Conservation (phyloP, 2,113 vertebrate genomes). For the Neolamprologus fasciatus region DNA sequence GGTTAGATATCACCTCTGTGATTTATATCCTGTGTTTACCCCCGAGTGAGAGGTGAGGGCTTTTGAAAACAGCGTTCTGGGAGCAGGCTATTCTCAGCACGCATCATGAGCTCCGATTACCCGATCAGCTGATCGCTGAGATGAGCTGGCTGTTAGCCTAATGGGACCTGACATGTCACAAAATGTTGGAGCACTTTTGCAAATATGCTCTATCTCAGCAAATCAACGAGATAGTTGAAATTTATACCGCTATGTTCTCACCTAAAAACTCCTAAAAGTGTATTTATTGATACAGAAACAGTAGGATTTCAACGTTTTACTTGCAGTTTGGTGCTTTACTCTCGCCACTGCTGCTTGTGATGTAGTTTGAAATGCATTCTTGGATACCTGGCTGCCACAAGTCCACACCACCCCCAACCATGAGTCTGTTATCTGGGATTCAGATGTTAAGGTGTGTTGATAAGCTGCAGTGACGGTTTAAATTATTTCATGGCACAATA, state of each 20-base stretch:
- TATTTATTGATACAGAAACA: not conserved
- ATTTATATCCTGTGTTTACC: not conserved
- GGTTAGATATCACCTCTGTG: not conserved
- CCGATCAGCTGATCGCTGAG: not conserved
- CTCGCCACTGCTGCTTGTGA: not conserved
- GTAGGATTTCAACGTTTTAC: not conserved
- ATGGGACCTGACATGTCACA: not conserved
- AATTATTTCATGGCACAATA: not conserved
- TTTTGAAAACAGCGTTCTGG: not conserved
- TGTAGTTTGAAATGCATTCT: not conserved
- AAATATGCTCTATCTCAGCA: not conserved
- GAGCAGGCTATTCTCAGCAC: not conserved
- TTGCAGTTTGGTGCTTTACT: not conserved
- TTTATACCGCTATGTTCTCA: not conserved
- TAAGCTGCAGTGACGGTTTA: not conserved
- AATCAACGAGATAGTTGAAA: accelerated
- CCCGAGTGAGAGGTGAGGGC: not conserved
- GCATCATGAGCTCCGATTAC: not conserved
- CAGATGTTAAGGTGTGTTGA: not conserved
- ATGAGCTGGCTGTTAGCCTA: not conserved
- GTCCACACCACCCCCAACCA: not conserved
- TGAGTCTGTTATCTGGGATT: not conserved
- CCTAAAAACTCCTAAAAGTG: not conserved
- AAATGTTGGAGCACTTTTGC: not conserved
- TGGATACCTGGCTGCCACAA: not conserved